phyloP scores from a whole-genome alignment of 2,888 invertebrate genomes.

The Hydriomena furcata region DNA sequence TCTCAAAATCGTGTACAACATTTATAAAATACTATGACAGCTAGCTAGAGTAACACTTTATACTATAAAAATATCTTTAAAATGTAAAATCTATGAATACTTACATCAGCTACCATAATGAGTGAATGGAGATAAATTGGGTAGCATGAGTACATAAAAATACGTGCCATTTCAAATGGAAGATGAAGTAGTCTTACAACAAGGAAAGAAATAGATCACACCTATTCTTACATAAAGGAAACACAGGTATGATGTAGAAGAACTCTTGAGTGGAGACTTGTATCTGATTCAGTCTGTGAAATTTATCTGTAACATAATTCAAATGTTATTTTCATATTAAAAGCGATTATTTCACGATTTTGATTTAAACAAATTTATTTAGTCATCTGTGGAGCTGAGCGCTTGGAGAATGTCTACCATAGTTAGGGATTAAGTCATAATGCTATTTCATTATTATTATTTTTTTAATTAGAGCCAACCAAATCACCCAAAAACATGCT shows the following conservation, averaged over 20 bases:
- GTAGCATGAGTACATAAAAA: conserved; percentile 6
- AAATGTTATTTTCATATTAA: too few species aligned
- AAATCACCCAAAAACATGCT: too few species aligned
- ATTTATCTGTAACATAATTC: conserved; percentile 16
- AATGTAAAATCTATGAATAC: conserved; percentile 11
- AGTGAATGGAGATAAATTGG: conserved; percentile 6
- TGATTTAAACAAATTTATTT: too few species aligned
- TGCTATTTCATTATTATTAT: too few species aligned
- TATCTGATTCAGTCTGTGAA: conserved; percentile 21
- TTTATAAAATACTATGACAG: conserved; percentile 24
- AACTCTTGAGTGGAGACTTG: conserved; percentile 6
- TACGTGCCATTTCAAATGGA: conserved; percentile 15
- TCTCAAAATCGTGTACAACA: conserved; percentile 45
- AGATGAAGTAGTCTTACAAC: conserved; percentile 3
- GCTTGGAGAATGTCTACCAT: too few species aligned
- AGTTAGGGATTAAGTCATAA: too few species aligned
- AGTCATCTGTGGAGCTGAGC: too few species aligned
- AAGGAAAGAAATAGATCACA: conserved; percentile 16
- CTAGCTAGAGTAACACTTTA: conserved; percentile 14
- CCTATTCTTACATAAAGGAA: conserved; percentile 17
- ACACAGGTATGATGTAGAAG: conserved; percentile 11
- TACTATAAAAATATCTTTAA: conserved; percentile 13
- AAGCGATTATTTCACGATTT: too few species aligned
- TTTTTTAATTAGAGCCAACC: too few species aligned
- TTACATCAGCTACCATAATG: conserved; percentile 6